Base-by-base conservation (phyloP, 1,140 invertebrate genomes). In the Drosophila subobscura region DNA sequence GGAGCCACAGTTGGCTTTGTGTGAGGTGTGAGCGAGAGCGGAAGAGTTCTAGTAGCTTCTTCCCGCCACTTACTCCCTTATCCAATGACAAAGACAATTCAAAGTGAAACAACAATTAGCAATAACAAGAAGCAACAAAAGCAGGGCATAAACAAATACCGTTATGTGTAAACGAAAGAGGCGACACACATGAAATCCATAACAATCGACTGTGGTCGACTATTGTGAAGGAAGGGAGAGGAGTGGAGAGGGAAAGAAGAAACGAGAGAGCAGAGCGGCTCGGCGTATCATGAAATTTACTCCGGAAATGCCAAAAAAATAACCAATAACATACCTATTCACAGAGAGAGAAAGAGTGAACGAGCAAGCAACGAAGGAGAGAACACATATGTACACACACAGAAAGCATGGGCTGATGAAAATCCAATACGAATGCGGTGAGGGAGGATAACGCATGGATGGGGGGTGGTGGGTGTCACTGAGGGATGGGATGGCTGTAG, bases 261-360 rank as follows among this genome's bases (percentile, higher is more conserved):
- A 76, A 76, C 68, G 53, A 23, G 42, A 74, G 50, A 66, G 54
- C 37, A 20, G 14, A 47, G 44, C 40, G 41, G 33, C 29, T 3
- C 29, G 57, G 72, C 80, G 51, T 80, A 79, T 86, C 66, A 88
- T 79, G 79, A 67, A 86, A 89, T 89, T 37, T 89, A 74, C 86
- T 89, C 86, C 86, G 86, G 86, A 89, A 89, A 89, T 89, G 80
- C 86, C 85, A 71, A 84, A 84, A 77, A 83, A 71, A 73, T 71
- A 77, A 63, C 68, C 65, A 77, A 51, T 55, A 70, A 72, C 72
- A 72, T 60, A 55, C 59, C 61, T 72, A 72, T 67, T 57, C 44
- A 72, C 59, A 75, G 23, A 68, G 22, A 5, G 27, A 37, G 27
- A 29, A 27, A 52, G 50, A 46, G 44, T 14, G 20, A 51, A 44